Base-by-base conservation (phyloP, 2,797 vertebrate genomes). In the Pangasius djambal region DNA sequence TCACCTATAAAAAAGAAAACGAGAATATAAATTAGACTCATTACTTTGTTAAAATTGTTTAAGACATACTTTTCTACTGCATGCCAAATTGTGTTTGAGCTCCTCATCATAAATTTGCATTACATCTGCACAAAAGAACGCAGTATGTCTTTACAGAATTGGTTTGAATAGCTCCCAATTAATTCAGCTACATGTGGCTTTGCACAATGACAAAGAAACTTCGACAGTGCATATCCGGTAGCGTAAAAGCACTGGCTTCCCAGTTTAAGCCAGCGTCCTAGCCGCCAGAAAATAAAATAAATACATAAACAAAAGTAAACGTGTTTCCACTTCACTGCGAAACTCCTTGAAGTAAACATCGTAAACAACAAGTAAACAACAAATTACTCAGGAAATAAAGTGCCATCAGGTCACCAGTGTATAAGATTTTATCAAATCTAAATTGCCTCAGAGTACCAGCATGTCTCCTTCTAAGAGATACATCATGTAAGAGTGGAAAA, bases 1-100 rank as follows among this genome's bases (percentile, higher is more conserved):
- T 95, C 93, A 92, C 91, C 96, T 97, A 40, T 61, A 93, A 28
- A 85, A 40, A 89, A 16, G 91, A 91, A 0, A 1, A 85, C 55
- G 2, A 88, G 2, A 59, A 88, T 15, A 61, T 48, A 16, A 61
- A 57, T 48, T 22, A 74, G 65, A 63, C n/a, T 9, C 4, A 40
- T 25, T 40, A 61, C 34, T 28, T 25, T 61, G 12, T 44, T 61
- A 7, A 61, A 82, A 61, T 40, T 15, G 6, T 4, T 83, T 44
- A 40, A 28, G 34, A 25, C 78, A 81, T 3, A 28, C 22, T 28
- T 28, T 63, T 28, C 5, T 18, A 48, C 25, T 48, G 22, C 6
- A 65, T 65, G 9, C n/a, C 57, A 28, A 63, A 83, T 6, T 15
- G 31, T 0, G 18, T 31, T 31, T 52, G 48, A 55, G 48, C 77